These are phyloP conservation scores for Ips typographus DNA, from an alignment of 1,140 invertebrate species.

Conservation along the genomic window DNA sequence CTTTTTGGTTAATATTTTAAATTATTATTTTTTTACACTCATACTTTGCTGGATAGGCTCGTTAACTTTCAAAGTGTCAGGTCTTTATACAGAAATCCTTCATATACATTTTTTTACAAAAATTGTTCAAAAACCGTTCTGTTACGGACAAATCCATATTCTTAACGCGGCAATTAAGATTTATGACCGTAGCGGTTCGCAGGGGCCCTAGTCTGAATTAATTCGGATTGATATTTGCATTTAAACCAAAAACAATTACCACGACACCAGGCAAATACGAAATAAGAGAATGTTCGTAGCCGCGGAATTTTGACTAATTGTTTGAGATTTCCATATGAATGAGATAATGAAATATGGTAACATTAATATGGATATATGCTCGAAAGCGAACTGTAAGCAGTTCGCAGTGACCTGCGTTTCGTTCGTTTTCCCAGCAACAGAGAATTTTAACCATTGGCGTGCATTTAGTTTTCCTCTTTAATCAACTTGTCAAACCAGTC, in stretches of 20 bases:
- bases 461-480: not conserved
- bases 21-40: too few species aligned
- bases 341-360: constrained; percentile 55
- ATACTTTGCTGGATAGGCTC: too few species aligned
- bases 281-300: constrained; percentile 35
- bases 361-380: constrained; percentile 55
- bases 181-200: too few species aligned
- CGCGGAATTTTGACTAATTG: constrained; percentile 54
- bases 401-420: constrained; percentile 42
- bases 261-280: constrained; percentile 29
- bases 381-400: constrained; percentile 51
- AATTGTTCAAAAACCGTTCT: too few species aligned
- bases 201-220: too few species aligned
- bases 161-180: too few species aligned
- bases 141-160: too few species aligned
- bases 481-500: not conserved
- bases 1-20: too few species aligned
- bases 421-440: constrained; percentile 31
- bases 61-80: too few species aligned
- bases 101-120: too few species aligned
- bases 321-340: constrained; percentile 55
- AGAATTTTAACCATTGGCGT: constrained; percentile 15
- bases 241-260: constrained; percentile 26
- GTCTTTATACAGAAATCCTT: too few species aligned
- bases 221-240: constrained; percentile 28